phyloP scores from a whole-genome alignment of 2,888 invertebrate genomes.

The Erannis defoliaria region DNA sequence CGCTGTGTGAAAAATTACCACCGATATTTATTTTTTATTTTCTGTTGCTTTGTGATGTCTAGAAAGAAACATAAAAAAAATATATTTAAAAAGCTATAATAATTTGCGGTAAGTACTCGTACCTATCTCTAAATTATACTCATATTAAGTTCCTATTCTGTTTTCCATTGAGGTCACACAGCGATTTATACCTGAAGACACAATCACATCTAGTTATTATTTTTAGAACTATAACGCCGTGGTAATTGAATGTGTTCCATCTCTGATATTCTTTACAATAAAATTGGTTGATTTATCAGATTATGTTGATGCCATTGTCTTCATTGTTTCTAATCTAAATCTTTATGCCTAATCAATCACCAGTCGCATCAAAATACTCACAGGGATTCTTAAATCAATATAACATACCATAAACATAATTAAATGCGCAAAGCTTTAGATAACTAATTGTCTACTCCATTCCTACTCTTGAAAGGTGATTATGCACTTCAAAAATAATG shows the following conservation, averaged over 20 bases:
- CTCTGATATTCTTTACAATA: conserved; percentile 2
- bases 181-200: too few species aligned
- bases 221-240: too few species aligned
- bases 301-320: neutral
- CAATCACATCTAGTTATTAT: too few species aligned
- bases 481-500: conserved; percentile 20
- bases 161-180: too few species aligned
- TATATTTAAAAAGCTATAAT: too few species aligned
- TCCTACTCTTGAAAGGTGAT: conserved; percentile 21
- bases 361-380: neutral
- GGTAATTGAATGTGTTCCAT: neutral
- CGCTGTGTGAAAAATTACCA: too few species aligned
- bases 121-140: too few species aligned
- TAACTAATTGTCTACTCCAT: neutral
- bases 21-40: too few species aligned
- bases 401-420: neutral
- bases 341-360: neutral
- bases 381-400: neutral
- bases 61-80: too few species aligned
- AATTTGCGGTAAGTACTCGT: too few species aligned
- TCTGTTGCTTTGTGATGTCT: too few species aligned
- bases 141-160: too few species aligned
- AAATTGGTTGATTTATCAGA: conserved; percentile 5
- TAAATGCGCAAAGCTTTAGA: neutral
- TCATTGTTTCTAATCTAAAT: neutral